phyloP scores from a whole-genome alignment of 2,113 vertebrate species.

The Phylloscopus trochiloides region DNA sequence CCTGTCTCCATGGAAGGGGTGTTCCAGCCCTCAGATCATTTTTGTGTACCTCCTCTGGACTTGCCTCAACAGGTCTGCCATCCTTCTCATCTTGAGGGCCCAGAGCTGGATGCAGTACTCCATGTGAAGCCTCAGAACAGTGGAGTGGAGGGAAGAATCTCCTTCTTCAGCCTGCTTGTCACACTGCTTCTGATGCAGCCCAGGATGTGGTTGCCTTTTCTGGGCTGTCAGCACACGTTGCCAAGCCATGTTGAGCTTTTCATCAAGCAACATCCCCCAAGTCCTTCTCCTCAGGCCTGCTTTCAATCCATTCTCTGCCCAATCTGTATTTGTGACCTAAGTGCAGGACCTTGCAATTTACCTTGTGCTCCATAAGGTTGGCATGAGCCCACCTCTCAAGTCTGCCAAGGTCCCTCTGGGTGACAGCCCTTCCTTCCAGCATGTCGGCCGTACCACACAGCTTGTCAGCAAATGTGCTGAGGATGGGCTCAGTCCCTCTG shows the following conservation, averaged over 20 bases:
- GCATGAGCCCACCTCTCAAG: neutral
- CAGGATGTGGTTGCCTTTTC: neutral
- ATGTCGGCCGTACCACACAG: neutral
- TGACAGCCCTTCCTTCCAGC: neutral
- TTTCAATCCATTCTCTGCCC: neutral
- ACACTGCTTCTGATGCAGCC: neutral
- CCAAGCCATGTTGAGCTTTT: neutral
- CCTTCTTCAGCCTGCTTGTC: neutral
- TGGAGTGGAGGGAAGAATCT: neutral
- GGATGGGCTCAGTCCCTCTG: rapidly evolving
- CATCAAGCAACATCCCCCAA: neutral
- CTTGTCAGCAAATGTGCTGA: neutral
- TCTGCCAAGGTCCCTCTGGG: neutral
- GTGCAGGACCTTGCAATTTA: neutral
- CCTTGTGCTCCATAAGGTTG: neutral
- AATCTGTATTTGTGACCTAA: neutral
- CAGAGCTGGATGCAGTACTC: neutral
- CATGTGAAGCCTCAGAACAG: neutral
- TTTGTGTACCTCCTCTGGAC: neutral
- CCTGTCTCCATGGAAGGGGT: neutral
- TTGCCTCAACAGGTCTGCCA: neutral
- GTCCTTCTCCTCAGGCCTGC: neutral
- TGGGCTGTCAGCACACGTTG: neutral
- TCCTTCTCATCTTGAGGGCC: neutral
- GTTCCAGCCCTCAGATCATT: neutral